Percentiles rank a stretch among this genome's conserved stretches.
These are phyloP conservation scores for Prenolepis imparis DNA, from an alignment of 2,888 invertebrate species.

Conservation along the genomic window DNA sequence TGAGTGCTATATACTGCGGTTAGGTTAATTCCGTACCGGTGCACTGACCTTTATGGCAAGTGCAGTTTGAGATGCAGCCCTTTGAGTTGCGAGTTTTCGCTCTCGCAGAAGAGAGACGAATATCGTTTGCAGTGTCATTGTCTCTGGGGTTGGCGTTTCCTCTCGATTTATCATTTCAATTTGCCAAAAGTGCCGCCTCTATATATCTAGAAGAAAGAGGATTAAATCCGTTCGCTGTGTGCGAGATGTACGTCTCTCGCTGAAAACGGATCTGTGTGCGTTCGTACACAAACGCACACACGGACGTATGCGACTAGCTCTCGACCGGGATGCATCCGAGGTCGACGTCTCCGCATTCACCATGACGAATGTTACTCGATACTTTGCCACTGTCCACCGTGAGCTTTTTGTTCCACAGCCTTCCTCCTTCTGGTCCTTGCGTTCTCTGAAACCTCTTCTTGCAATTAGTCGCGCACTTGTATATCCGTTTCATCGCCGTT, in stretches of 20 bases:
- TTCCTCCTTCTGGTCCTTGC: neutral
- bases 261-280: neutral
- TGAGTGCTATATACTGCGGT: conserved; percentile 16
- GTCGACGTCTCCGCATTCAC: conserved; percentile 82
- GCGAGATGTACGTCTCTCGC: conserved; percentile 1
- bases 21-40: conserved; percentile 69
- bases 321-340: conserved; percentile 72
- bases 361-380: conserved; percentile 82
- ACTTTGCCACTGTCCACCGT: conserved; percentile 59
- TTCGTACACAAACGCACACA: neutral
- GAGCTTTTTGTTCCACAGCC: conserved; percentile 34
- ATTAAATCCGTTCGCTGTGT: conserved; percentile 21
- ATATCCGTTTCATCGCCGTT: neutral
- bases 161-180: conserved; percentile 7
- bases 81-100: neutral
- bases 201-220: neutral
- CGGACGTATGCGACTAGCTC: conserved; percentile 43
- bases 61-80: neutral
- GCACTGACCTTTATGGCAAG: conserved; percentile 62
- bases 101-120: neutral
- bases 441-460: neutral
- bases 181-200: conserved; percentile 25
- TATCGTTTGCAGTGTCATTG: conserved; percentile 12
- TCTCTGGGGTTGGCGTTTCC: neutral
- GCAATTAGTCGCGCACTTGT: conserved; percentile 12